Evolutionary conservation across 2,888 invertebrate species (phyloP).

Genomic region (Lepidocyrtoides sp.): DNA sequence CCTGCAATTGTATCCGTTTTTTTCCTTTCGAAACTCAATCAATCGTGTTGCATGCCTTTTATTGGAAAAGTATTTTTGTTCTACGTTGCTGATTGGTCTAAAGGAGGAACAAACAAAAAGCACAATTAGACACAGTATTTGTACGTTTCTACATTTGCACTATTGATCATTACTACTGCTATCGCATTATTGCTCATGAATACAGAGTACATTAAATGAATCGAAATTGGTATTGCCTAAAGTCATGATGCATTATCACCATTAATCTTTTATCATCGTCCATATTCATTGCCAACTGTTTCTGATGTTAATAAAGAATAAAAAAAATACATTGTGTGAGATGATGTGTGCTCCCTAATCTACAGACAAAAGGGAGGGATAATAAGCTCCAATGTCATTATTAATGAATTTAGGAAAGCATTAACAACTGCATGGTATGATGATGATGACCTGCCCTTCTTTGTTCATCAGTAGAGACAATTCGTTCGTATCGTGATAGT

Average conservation of each 20-base stretch:
- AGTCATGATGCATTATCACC: not conserved
- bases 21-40: no score
- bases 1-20: no score
- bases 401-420: slow-evolving; percentile 15
- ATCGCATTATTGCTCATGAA: no score
- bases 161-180: no score
- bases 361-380: not conserved
- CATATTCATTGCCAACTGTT: slow-evolving; percentile 1
- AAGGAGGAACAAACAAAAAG: no score
- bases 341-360: not conserved
- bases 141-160: no score
- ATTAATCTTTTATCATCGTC: not conserved
- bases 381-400: not conserved
- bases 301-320: no score
- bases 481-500: slow-evolving; percentile 45
- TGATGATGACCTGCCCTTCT: slow-evolving; percentile 67
- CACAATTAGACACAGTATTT: no score
- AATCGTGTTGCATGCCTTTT: no score
- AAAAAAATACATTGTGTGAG: not conserved
- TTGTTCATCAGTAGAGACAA: slow-evolving; percentile 52
- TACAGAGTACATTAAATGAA: not conserved
- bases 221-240: not conserved
- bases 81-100: no score
- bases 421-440: not conserved
- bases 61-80: no score